Percentiles rank a stretch among this genome's conserved stretches.
These are phyloP conservation scores for Bubo scandiacus DNA, from an alignment of 2,113 vertebrate species.

Conservation along the genomic window DNA sequence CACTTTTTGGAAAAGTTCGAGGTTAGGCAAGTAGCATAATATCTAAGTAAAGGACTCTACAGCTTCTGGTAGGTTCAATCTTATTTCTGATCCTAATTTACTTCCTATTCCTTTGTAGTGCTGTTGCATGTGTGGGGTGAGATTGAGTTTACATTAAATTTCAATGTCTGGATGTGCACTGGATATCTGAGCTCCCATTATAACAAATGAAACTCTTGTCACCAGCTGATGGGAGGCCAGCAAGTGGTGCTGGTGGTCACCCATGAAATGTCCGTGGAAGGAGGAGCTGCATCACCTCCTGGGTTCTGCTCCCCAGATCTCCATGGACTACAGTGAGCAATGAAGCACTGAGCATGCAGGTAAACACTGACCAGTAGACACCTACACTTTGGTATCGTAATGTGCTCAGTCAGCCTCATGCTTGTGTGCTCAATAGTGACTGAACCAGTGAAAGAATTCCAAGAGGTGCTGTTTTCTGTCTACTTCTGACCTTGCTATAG, in stretches of 20 bases:
- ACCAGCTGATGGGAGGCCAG: neutral
- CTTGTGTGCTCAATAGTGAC: neutral
- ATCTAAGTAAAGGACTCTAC: neutral
- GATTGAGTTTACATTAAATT: rapidly evolving
- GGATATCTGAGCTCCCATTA: neutral
- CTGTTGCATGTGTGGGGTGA: neutral
- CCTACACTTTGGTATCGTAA: neutral
- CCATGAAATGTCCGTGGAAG: neutral
- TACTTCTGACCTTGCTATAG: neutral
- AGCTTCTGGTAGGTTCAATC: neutral
- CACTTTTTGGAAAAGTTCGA: neutral
- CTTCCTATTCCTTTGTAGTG: neutral
- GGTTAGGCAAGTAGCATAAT: neutral
- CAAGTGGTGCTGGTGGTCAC: neutral
- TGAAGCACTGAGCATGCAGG: neutral
- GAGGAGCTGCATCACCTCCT: neutral
- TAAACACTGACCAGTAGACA: neutral
- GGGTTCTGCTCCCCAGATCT: neutral
- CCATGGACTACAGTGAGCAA: rapidly evolving
- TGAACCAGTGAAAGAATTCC: neutral
- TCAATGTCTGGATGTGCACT: no score
- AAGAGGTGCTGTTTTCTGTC: neutral
- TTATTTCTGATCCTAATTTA: neutral
- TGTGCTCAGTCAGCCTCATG: neutral
- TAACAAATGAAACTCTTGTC: neutral